Evolutionary conservation across 2,888 invertebrate species (phyloP), one percentile per base, ranked within the genome.

Genomic region (Plutella xylostella): DNA sequence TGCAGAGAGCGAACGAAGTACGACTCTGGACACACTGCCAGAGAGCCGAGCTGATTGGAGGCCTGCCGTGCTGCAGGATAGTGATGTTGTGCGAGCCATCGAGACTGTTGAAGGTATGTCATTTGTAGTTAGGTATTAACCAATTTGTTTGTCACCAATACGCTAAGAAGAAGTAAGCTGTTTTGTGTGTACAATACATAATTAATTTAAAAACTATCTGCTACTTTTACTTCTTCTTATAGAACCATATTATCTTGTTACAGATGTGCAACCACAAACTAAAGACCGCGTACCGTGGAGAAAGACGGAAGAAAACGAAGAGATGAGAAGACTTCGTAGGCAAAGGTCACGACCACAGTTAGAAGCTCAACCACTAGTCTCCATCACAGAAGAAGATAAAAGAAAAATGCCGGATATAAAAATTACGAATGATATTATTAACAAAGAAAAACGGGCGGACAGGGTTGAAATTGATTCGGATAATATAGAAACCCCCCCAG

Each of bases 401-500:
- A 75, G 88, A 0, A 88, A 85, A 56, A 55, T 79, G 35, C 82
- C 85, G 11, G 78, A 85, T 50, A 82, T 85, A 38, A 73, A 71
- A 28, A 64, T 80, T 34, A 70, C 80, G 14, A 59, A 52, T 20
- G 70, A 65, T 17, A 35, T 25, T 2, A 15, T n/a, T 7, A 65
- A 53, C 35, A 70, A 67, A 5, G 49, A 40, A 2, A 68, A 62
- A 22, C 63, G 65, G 38, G 57, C 86, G 15, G 91, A 92, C 56
- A 90, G 90, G 64, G 89, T 90, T 11, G 94, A 94, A 63, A 93
- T 95, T 33, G 95, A 95, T 68, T 93, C 94, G 2, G 95, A 95
- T 57, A 95, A 95, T 57, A 92, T 95, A 25, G 94, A 95, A 80
- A 95, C 95, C 2, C 94, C 95, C 17, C 94, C 95, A 4, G 92